Evolutionary conservation across 1,140 invertebrate species (phyloP), one percentile per base, ranked within the genome.

Genomic region (Apis dorsata): DNA sequence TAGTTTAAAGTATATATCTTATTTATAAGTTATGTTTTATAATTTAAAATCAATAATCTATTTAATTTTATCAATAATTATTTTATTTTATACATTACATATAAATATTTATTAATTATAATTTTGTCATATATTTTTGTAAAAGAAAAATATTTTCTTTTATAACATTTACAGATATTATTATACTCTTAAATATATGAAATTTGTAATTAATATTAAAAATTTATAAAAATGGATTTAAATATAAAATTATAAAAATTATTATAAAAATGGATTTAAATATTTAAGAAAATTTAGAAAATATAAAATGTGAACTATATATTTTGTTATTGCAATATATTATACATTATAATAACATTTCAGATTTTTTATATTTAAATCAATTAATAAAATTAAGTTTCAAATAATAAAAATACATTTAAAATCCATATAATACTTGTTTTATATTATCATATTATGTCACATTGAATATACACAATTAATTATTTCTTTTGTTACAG

Each of bases 401-500:
- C 24, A 51, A 28, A 53, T n/a, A 53, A 21, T 49, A 28, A 44
- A 44, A 4, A 59, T 53, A 17, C 72, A 28, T 72, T 51, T 28
- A 53, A 24, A 7, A 62, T 19, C 3, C 1, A 44, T 28, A 49
- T 17, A 70, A 17, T 71, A 55, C 7, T 49, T 74, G n/a, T 21
- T 60, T 79, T 34, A n/a, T n/a, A n/a, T n/a, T n/a, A n/a, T 3
- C 57, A 68, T n/a, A 63, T 59, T 24, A 34, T 24, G 4, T 53
- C 34, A 79, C 59, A 70, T 24, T 59, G 17, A n/a, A 72, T 69
- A 17, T 85, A 77, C n/a, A 11, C 55, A 72, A 66, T 21, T 51
- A 76, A 79, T 84, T 77, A 2, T 72, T 79, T 86, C 78, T 89
- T 90, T 84, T 87, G 87, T 94, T 94, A 85, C 91, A 94, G 92